Conservation (phyloP, 1,140 invertebrate species). For the Littorina saxatilis region DNA sequence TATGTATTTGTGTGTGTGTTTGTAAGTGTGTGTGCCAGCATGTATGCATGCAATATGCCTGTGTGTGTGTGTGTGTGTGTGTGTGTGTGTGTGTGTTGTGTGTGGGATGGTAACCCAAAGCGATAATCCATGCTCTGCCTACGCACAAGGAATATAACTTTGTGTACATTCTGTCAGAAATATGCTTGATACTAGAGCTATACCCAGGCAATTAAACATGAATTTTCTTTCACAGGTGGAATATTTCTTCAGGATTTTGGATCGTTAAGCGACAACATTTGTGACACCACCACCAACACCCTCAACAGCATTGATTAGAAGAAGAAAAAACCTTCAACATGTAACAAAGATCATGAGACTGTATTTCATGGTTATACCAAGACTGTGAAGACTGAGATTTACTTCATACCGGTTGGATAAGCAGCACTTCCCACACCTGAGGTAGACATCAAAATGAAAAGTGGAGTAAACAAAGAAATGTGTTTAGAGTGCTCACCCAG, state of each 20-base stretch:
- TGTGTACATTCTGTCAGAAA: too few relatives aligned
- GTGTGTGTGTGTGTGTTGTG: not conserved
- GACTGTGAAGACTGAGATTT: not conserved
- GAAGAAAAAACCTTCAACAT: not conserved
- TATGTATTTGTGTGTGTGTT: not conserved
- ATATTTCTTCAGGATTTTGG: constrained; percentile 74
- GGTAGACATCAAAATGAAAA: too few relatives aligned
- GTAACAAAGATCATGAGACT: not conserved
- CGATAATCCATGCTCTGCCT: too few relatives aligned
- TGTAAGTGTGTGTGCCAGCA: not conserved
- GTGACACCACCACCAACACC: not conserved
- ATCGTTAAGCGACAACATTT: constrained; percentile 47
- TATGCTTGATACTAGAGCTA: too few relatives aligned
- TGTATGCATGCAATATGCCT: not conserved
- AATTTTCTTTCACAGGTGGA: constrained; percentile 61
- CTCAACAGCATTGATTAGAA: not conserved
- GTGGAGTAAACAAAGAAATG: not conserved
- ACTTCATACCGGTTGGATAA: not conserved
- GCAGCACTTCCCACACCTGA: too few relatives aligned
- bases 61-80: not conserved
- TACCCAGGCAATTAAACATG: not conserved
- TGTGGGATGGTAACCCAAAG: not conserved
- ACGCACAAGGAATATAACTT: too few relatives aligned
- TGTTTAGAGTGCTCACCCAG: not conserved
- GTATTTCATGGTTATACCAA: not conserved